Evolutionary conservation across 2,888 invertebrate species (phyloP), one percentile per base, ranked within the genome.

Genomic region (Scaptomyza reducta): DNA sequence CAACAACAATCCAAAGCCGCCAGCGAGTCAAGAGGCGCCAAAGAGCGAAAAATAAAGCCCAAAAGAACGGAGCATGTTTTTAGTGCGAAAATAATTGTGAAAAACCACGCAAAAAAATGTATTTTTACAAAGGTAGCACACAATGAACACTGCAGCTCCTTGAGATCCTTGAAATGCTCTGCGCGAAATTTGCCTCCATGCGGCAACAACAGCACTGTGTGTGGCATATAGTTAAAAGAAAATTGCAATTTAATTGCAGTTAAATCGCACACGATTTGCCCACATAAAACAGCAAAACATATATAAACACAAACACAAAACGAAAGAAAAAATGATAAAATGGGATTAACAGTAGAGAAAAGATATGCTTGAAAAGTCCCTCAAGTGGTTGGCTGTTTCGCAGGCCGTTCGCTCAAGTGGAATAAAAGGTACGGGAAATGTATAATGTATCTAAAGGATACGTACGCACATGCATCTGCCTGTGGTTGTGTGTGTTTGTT

Each of bases 181-280:
- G 13, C 10, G 33, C 42, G 41, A 65, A 64, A 73, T 77, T 71
- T 60, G 78, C 69, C 71, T 73, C 25, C 69, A 63, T 72, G 61
- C 66, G 14, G 14, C 59, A 38, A 10, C 38, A 35, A 6, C 35
- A 6, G 38, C 60, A 58, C 53, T 83, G 84, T 77, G 82, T 82
- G 82, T 75, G 83, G 79, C 59, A 77, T 59, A 10, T 54, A 6
- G 31, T 35, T n/a, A 35, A 16, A 22, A 56, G 35, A 60, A 67
- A 74, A 86, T 86, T 82, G 85, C 75, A 86, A 85, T 87, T 82
- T 80, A 90, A 90, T 89, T 89, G 88, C 77, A 85, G 84, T 88
- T 85, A 87, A 89, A 89, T 89, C 81, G 88, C 84, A 80, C 70
- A 74, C 85, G 79, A 89, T 90, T 90, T 65, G 79, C 72, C 64